Conservation (phyloP, 1,140 invertebrate genomes). For the Mactra quadrangularis region DNA sequence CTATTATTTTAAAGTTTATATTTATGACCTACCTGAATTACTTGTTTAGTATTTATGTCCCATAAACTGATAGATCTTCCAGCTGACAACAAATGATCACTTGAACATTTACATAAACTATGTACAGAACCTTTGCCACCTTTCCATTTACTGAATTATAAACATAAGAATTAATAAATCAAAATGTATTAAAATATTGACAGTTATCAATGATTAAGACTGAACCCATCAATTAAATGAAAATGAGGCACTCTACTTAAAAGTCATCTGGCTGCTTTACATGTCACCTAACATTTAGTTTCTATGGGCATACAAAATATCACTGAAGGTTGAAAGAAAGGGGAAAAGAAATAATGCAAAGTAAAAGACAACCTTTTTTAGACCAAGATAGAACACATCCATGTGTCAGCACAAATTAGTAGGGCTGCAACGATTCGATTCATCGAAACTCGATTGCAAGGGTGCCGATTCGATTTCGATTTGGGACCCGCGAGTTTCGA, state of each 20-base stretch:
- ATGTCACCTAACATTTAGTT: too few relatives aligned
- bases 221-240: neutral
- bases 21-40: slow-evolving; percentile 84
- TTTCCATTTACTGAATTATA: slow-evolving; percentile 87
- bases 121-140: slow-evolving; percentile 88
- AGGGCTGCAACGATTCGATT: too few relatives aligned
- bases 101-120: slow-evolving; percentile 86
- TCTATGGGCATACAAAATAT: too few relatives aligned
- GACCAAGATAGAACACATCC: too few relatives aligned
- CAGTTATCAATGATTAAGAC: neutral
- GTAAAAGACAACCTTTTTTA: too few relatives aligned
- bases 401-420: too few relatives aligned
- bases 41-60: slow-evolving; percentile 86
- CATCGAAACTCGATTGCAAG: too few relatives aligned
- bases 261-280: neutral
- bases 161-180: slow-evolving; percentile 19
- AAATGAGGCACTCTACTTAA: neutral
- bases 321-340: too few relatives aligned
- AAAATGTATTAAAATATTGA: neutral
- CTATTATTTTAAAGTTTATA: too few relatives aligned
- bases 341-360: too few relatives aligned
- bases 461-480: too few relatives aligned
- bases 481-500: too few relatives aligned
- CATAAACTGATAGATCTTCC: slow-evolving; percentile 88
- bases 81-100: slow-evolving; percentile 87